Conservation (phyloP, 2,888 invertebrate genomes). For the Deilephila elpenor region DNA sequence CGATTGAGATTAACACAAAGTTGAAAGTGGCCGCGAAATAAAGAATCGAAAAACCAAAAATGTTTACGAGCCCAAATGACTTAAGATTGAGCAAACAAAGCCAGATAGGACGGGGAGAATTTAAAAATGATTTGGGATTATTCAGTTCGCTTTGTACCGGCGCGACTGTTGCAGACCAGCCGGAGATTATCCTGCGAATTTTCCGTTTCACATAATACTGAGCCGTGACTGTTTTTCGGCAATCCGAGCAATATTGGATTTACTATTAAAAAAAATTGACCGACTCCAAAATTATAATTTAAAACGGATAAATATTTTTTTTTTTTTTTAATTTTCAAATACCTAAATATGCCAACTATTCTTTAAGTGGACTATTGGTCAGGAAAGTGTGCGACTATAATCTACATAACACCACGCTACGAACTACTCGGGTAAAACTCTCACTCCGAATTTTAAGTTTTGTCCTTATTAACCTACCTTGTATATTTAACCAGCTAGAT, state of each 20-base stretch:
- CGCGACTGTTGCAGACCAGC: conserved; percentile 1
- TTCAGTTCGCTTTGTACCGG: conserved; percentile 7
- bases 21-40: too few species aligned
- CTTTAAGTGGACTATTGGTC: too few species aligned
- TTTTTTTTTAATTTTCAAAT: too few species aligned
- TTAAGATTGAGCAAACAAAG: conserved; percentile 1
- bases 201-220: conserved; percentile 1
- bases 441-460: too few species aligned
- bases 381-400: too few species aligned
- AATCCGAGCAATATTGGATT: neutral
- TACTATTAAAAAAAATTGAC: neutral
- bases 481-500: too few species aligned
- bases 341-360: too few species aligned
- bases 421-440: too few species aligned
- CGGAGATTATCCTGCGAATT: conserved; percentile 7
- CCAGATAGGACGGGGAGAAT: neutral
- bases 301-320: too few species aligned
- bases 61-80: neutral
- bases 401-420: too few species aligned
- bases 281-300: too few species aligned
- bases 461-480: too few species aligned
- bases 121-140: conserved; percentile 18
- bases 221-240: neutral
- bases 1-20: neutral
- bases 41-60: neutral